These are phyloP conservation scores for Pelosia muscerda DNA, from an alignment of 2,888 invertebrate genomes.

Conservation along the genomic window DNA sequence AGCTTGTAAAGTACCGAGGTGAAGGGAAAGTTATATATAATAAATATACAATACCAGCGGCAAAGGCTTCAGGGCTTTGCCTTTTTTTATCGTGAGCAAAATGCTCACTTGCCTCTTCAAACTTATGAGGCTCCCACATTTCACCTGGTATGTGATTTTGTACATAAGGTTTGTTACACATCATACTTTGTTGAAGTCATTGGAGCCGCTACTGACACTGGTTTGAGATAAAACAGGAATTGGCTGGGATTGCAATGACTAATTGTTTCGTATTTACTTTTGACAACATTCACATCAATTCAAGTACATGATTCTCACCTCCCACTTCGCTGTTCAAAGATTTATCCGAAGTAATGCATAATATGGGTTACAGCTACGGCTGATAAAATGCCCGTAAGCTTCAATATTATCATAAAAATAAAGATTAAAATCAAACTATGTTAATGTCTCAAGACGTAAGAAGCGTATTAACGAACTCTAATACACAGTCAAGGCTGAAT, in stretches of 20 bases:
- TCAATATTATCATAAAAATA: constrained; percentile 4
- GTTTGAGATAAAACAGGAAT: background rate
- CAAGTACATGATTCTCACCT: background rate
- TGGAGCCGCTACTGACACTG: no score
- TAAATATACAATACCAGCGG: no score
- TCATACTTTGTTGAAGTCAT: no score
- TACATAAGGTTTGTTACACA: no score
- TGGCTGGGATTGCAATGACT: background rate
- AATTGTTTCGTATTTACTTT: background rate
- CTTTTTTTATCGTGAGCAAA: no score
- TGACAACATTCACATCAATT: background rate
- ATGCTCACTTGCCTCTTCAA: no score
- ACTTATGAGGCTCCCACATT: no score
- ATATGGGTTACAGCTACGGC: background rate
- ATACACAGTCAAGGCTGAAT: constrained; percentile 78
- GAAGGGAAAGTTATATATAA: no score
- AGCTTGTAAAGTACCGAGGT: constrained; percentile 30
- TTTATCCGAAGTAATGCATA: background rate
- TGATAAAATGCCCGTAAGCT: background rate
- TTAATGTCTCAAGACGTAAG: constrained; percentile 38
- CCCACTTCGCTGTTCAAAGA: background rate
- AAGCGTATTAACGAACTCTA: constrained; percentile 62
- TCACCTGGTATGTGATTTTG: no score
- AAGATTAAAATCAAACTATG: constrained; percentile 27
- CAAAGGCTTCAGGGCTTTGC: no score